Percentiles rank a stretch among this genome's conserved stretches.
These are phyloP conservation scores for Semnornis frantzii DNA, from an alignment of 2,113 vertebrate species.

Conservation along the genomic window DNA sequence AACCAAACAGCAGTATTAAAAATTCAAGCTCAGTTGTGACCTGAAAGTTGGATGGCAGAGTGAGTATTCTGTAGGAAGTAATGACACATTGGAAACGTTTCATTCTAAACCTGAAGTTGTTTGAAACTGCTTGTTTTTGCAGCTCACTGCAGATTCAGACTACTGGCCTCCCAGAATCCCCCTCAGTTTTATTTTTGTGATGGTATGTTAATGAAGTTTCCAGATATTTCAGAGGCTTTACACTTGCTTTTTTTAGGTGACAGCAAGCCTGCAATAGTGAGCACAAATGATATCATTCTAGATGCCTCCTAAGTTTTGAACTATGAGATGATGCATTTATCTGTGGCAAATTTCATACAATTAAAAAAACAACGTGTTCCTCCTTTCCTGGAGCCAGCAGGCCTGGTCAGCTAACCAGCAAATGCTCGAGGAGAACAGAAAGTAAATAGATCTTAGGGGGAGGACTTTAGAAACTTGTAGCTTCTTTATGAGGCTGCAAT, in stretches of 20 bases:
- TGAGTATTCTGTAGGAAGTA: neutral
- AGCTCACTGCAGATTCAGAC: neutral
- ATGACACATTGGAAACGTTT: neutral
- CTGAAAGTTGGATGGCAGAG: neutral
- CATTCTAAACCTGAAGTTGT: neutral
- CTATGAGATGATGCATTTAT: neutral
- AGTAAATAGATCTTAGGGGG: neutral
- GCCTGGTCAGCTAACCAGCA: neutral
- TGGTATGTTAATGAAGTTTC: neutral
- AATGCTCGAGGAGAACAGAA: neutral
- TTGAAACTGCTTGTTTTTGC: slow-evolving; percentile 19
- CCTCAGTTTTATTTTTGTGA: neutral
- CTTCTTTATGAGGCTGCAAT: neutral
- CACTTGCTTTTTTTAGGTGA: neutral
- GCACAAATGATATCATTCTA: neutral
- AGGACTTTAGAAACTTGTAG: neutral
- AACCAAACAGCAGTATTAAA: neutral
- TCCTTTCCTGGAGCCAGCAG: neutral
- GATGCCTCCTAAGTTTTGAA: neutral
- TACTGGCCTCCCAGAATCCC: neutral
- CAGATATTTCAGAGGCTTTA: neutral
- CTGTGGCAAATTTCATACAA: neutral
- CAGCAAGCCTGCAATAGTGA: neutral
- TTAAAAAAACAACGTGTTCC: neutral
- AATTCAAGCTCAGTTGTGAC: neutral